Evolutionary conservation across 2,113 vertebrate species (phyloP).

Genomic region (Misgurnus mizolepis): DNA sequence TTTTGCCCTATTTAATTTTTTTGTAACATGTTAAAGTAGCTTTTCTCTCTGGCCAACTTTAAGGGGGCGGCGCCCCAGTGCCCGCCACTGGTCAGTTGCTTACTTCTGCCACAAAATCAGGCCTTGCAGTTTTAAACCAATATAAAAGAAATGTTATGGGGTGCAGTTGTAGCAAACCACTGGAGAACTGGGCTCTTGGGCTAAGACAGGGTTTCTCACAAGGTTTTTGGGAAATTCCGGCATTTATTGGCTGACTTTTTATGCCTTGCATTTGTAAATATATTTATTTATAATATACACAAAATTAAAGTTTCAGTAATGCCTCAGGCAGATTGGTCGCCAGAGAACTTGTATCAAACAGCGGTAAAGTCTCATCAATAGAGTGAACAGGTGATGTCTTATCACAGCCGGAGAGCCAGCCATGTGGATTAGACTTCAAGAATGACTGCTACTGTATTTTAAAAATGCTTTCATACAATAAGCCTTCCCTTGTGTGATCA

Average conservation of each 20-base stretch:
- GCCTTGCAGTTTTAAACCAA: no score
- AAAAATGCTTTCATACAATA: slow-evolving; percentile 27
- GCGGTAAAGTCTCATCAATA: slow-evolving; percentile 7
- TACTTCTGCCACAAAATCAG: no score
- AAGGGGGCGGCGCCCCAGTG: no score
- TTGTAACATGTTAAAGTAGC: no score
- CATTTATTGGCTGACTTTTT: neutral
- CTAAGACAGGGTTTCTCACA: no score
- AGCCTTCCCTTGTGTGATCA: slow-evolving; percentile 29
- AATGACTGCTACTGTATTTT: slow-evolving; percentile 27
- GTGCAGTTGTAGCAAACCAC: no score
- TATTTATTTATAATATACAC: neutral
- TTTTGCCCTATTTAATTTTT: no score
- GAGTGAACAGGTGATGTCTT: slow-evolving; percentile 30
- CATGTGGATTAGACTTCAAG: slow-evolving; percentile 30
- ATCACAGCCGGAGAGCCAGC: slow-evolving; percentile 21
- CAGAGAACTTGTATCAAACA: slow-evolving; percentile 4
- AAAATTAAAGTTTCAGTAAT: slow-evolving; percentile 2
- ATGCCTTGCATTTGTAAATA: neutral
- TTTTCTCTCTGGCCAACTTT: no score
- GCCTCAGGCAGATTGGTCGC: neutral
- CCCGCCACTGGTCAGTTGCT: no score
- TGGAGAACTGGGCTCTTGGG: no score
- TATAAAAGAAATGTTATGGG: no score
- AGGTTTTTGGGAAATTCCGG: no score